Base-by-base conservation (phyloP, 2,888 invertebrate species). In the Lasius platythorax region DNA sequence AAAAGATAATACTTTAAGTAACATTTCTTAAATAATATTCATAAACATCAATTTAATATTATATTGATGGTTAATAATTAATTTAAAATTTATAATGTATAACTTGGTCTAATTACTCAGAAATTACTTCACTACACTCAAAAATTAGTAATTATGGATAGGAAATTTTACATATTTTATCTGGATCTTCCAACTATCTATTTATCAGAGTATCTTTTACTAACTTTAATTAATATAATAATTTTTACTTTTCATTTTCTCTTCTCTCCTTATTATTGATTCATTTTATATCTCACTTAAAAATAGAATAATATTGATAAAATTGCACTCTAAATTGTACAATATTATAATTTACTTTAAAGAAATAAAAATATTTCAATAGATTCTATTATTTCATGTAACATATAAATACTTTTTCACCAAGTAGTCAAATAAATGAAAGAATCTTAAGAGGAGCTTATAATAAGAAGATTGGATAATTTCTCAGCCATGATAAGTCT, bases 261-360 rank as follows among this genome's bases (percentile, higher is more conserved):
- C 9, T 3, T 74, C 43, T 72, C 8, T 37, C 58, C 4, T 40
- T 30, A 72, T 70, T 72, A 30, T 67, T 12, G 9, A 33, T 75
- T 40, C 40, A 33, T 75, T 73, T 43, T 56, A 30, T 33, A n/a
- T 61, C 12, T 61, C 28, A 61, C 6, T 11, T 64, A 30, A 87
- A 53, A 85, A 83, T 78, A 74, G 68, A 82, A 70, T n/a, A 37
- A 64, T 33, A 64, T 63, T 15, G 8, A 30, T 37, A 12, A 40
- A 11, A 28, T 43, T 12, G 2, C 11, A 43, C 9, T 40, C 9
- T 40, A 40, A 40, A 40, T 40, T 40, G 9, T 40, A 46, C 30
- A 33, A 33, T 66, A 15, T 40, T 40, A 23, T 66, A 50, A 50
- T 68, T n/a, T 46, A 8, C 15, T 18, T 67, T 28, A 3, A 66